phyloP scores from a whole-genome alignment of 2,797 vertebrate species.

The Chrosomus eos region DNA sequence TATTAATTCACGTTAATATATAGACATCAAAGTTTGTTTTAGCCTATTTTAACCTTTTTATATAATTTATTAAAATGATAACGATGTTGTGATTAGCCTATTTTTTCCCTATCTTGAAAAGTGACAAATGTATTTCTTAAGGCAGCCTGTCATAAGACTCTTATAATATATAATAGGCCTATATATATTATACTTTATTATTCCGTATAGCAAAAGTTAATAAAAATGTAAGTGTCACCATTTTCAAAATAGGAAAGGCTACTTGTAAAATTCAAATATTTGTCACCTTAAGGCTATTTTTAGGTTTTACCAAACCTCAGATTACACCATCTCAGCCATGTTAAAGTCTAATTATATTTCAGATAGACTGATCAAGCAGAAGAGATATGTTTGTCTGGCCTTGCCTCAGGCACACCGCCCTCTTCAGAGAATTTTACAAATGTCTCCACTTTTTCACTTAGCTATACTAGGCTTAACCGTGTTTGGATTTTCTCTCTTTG shows the following conservation, averaged over 20 bases:
- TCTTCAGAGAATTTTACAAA: constrained; percentile 1
- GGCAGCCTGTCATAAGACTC: too few species aligned
- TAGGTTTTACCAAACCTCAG: background rate
- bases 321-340: background rate
- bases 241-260: background rate
- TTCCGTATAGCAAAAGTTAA: background rate
- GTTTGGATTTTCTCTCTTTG: background rate
- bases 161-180: background rate
- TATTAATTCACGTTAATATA: background rate
- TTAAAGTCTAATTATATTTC: constrained; percentile 16
- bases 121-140: background rate
- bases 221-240: background rate
- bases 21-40: background rate
- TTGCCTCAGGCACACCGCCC: constrained; percentile 1
- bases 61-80: background rate
- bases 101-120: background rate
- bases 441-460: constrained; percentile 16
- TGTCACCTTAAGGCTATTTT: background rate
- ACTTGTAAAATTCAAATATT: background rate
- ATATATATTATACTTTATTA: background rate
- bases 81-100: background rate
- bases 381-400: constrained; percentile 34
- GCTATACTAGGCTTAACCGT: background rate
- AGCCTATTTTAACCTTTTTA: background rate
- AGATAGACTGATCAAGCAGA: constrained; percentile 18